Evolutionary conservation across 2,888 invertebrate species (phyloP), one percentile per base, ranked within the genome.

Genomic region (Campaea margaritaria): DNA sequence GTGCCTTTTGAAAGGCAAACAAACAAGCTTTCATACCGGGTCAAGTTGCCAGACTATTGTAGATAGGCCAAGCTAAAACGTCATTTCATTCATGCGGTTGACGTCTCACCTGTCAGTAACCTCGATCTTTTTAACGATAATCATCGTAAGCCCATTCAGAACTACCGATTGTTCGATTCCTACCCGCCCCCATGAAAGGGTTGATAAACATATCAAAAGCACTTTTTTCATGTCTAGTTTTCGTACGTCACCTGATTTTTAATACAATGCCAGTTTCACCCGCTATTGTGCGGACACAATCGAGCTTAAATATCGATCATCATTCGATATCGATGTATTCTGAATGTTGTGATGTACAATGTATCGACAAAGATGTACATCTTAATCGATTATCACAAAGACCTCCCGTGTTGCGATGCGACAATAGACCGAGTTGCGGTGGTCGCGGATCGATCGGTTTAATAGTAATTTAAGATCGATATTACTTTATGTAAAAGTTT

Each of bases 101-200:
- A 91, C 91, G 88, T 89, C 83, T 90, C 86, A 91, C 91, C 91
- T 91, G 92, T 89, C 91, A 86, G 78, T 89, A 88, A 91, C 89
- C 90, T 85, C 85, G 73, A 75, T 75, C 76, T 82, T 81, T 83
- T 81, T 72, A 76, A 83, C 78, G 87, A 90, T 89, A 85, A 86
- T 80, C 83, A 89, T 89, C 87, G 79, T 78, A 81, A 58, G 75
- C 74, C 85, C 86, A 90, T 89, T 89, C 86, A 87, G 73, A 48
- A 58, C 65, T 60, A 64, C 58, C 78, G 75, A 87, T 90, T 89
- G 87, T 90, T 86, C 79, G 70, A 76, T 50, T 43, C 78, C 78
- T 82, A 83, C 82, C 81, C 83, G 82, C 87, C 90, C 88, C 83
- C 85, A 74, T 78, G 41, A 88, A 89, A 86, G 86, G 85, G 85